Evolutionary conservation across 2,888 invertebrate genomes (phyloP).

Genomic region (Phasia obesa): DNA sequence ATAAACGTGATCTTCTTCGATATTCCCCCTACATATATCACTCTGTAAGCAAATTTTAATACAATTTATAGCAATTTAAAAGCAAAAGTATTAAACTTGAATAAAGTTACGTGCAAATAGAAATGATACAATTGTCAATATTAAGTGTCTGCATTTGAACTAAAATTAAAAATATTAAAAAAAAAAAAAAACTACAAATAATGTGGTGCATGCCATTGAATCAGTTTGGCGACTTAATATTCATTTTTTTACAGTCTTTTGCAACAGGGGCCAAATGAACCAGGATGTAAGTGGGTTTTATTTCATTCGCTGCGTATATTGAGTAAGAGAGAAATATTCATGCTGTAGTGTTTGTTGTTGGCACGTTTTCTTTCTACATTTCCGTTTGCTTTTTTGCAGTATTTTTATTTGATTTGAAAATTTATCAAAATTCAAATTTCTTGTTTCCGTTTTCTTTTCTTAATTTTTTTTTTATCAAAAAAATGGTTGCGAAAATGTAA

Average conservation of each 20-base stretch:
- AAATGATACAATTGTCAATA: conserved; percentile 66
- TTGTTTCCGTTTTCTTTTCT: conserved; percentile 66
- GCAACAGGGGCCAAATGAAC: conserved; percentile 18
- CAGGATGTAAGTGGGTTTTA: conserved; percentile 33
- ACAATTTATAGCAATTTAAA: not conserved
- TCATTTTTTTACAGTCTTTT: conserved; percentile 8
- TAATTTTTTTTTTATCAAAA: not conserved
- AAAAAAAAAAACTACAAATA: conserved; percentile 40
- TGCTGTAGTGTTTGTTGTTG: conserved; percentile 57
- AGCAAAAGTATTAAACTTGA: not conserved
- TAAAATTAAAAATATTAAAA: conserved; percentile 27
- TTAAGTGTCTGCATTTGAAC: conserved; percentile 59
- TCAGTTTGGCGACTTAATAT: conserved; percentile 69
- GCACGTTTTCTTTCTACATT: conserved; percentile 64
- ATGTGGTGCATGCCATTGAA: conserved; percentile 70
- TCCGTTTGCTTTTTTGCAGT: conserved; percentile 56
- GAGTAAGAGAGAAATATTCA: conserved; percentile 6
- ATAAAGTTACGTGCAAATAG: conserved; percentile 40
- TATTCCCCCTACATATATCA: too few relatives aligned
- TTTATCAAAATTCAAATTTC: conserved; percentile 71
- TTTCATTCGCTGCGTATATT: conserved; percentile 43
- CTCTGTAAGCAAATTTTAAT: not conserved
- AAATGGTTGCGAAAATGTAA: conserved; percentile 45
- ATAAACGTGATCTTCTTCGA: too few relatives aligned
- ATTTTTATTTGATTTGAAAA: conserved; percentile 67